A percentile compares a stretch with the other conserved stretches of the same genome.
Conservation (phyloP, 2,888 invertebrate genomes). For the Neoascia interrupta region DNA sequence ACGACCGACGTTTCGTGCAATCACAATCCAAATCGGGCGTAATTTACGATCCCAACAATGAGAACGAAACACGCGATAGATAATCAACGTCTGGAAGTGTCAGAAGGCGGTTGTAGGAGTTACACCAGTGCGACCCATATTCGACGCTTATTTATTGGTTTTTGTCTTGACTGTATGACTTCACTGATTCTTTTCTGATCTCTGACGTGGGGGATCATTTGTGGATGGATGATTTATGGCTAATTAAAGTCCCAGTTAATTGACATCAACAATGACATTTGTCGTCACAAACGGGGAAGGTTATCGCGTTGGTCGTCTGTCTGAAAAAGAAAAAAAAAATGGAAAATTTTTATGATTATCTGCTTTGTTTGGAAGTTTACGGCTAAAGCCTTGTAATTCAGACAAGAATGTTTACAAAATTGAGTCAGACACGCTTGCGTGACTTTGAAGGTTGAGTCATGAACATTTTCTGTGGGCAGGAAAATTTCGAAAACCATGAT, state of each 20-base stretch:
- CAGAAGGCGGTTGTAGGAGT: constrained; percentile 10
- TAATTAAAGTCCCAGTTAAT: constrained; percentile 45
- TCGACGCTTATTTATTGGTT: constrained; percentile 30
- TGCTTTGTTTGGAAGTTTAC: background rate
- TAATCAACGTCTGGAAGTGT: constrained; percentile 21
- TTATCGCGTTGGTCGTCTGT: constrained; percentile 41
- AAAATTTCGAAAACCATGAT: constrained; percentile 29
- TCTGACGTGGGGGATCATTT: constrained; percentile 46
- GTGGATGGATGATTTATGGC: constrained; percentile 43
- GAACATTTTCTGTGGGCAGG: constrained; percentile 42
- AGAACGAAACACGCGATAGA: constrained; percentile 37
- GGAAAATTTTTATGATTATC: background rate
- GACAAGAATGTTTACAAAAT: no score
- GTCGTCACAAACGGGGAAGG: constrained; percentile 20
- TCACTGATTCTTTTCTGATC: background rate
- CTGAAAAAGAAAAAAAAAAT: constrained; percentile 39
- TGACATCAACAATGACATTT: constrained; percentile 42
- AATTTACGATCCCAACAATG: constrained; percentile 54
- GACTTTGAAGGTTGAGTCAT: constrained; percentile 35
- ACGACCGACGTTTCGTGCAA: constrained; percentile 57
- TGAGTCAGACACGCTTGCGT: constrained; percentile 41
- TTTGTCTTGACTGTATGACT: constrained; percentile 5
- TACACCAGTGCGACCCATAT: constrained; percentile 58
- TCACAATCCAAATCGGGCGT: constrained; percentile 63
- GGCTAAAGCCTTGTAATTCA: no score